Base-by-base conservation (phyloP, 2,797 vertebrate genomes). In the Liparis tanakae region DNA sequence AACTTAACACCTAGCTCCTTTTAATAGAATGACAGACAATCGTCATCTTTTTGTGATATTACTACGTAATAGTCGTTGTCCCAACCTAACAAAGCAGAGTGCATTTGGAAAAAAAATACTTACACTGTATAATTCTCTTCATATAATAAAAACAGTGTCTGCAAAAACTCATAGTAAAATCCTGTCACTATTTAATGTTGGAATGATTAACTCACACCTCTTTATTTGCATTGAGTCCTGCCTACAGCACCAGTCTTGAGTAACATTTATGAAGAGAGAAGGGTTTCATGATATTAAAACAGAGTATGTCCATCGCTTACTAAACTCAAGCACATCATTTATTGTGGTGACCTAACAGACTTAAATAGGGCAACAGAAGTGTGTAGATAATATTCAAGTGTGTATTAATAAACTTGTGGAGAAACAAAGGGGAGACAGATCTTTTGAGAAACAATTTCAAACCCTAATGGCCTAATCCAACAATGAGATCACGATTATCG, bases 121-220 rank as follows among this genome's bases (percentile, higher is more conserved):
- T 20, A 20, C 18, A 33, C 12, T 18, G 25, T 39, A 41, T 9
- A 39, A 20, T 44, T 7, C 25, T 44, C 25, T 14, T 39, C 22
- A 2, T 46, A 37, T 46, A 7, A 17, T 6, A 10, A 39, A n/a
- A 59, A 36, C 25, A 54, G 9, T 7, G 12, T 65, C 43, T 44
- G 6, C 30, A 51, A 39, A 25, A 25, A 57, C 36, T 43, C 22
- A 12, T 12, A n/a, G 20, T 64, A 17, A 50, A 53, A 67, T 54
- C 33, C 22, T 51, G 59, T 12, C 50, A 65, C 39, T 46, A 36
- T 54, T 63, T 65, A 39, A 64, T 3, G 13, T 54, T 60, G 43
- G 14, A 43, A 51, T 69, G 67, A 61, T 51, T 20, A 33, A 70
- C 25, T 46, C 25, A 48, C 22, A 71, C 46, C 6, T 46, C 43